A percentile compares a stretch with the other conserved stretches of the same genome.
Conservation (phyloP, 2,797 vertebrate species). For the Cossypha dichroa region DNA sequence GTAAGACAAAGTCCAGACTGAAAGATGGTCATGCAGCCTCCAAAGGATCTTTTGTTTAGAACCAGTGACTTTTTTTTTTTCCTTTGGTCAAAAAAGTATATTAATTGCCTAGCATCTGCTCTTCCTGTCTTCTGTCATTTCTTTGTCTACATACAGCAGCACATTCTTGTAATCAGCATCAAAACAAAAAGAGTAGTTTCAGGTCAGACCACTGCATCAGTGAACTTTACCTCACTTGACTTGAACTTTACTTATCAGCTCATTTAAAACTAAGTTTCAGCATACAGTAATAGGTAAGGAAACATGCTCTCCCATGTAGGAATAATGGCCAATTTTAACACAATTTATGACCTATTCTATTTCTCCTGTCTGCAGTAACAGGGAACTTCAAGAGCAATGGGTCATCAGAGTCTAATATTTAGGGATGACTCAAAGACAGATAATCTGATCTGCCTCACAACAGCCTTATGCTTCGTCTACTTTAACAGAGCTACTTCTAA, state of each 20-base stretch:
- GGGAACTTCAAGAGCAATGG: not conserved
- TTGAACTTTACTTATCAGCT: not conserved
- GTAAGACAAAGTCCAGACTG: not conserved
- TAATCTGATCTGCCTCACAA: not conserved
- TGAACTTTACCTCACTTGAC: not conserved
- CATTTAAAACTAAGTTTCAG: not conserved
- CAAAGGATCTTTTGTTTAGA: not conserved
- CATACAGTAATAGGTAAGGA: not conserved
- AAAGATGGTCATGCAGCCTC: not conserved
- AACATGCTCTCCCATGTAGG: not conserved
- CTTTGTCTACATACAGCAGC: not conserved
- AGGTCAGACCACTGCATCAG: not conserved
- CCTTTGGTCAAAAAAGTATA: not conserved
- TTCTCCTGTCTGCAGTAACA: not conserved
- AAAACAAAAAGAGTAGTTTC: not conserved
- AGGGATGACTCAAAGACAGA: not conserved
- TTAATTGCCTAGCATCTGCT: not conserved
- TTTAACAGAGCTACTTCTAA: not conserved
- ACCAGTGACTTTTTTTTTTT: not conserved
- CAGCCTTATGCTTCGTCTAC: not conserved
- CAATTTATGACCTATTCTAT: not conserved
- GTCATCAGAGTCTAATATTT: not conserved
- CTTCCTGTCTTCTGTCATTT: not conserved
- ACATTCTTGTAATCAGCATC: not conserved
- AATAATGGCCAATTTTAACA: not conserved